These are phyloP conservation scores for Drosophila mojavensis DNA, from an alignment of 1,140 invertebrate genomes.

Conservation along the genomic window DNA sequence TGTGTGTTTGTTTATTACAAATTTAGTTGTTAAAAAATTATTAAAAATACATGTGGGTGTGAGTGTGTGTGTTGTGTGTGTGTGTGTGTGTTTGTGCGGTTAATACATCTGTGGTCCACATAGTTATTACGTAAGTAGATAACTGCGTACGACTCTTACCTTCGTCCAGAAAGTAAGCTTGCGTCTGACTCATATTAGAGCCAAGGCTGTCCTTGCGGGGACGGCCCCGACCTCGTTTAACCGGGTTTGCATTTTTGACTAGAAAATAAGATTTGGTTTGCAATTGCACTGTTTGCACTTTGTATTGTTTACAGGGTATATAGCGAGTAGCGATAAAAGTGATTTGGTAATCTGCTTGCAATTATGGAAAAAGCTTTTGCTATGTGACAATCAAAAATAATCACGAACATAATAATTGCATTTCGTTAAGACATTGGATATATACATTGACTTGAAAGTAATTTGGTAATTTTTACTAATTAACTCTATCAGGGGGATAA, in stretches of 20 bases:
- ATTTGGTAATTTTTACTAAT: slow-evolving; percentile 7
- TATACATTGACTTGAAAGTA: slow-evolving; percentile 28
- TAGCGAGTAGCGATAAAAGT: slow-evolving; percentile 9
- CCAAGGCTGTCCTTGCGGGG: slow-evolving; percentile 85
- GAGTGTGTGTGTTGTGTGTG: slow-evolving; percentile 22
- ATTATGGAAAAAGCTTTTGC: not conserved
- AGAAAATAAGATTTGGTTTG: slow-evolving; percentile 75
- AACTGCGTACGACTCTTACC: slow-evolving; percentile 84
- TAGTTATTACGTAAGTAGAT: slow-evolving; percentile 13
- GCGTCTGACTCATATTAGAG: slow-evolving; percentile 83
- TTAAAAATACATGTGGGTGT: not conserved
- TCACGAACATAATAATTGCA: slow-evolving; percentile 20
- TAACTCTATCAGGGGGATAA: not conserved
- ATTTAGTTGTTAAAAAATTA: slow-evolving; percentile 3
- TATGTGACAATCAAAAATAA: slow-evolving; percentile 27
- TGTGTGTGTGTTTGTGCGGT: slow-evolving; percentile 20
- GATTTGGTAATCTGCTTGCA: slow-evolving; percentile 15
- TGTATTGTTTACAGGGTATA: slow-evolving; percentile 15
- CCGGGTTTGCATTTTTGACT: slow-evolving; percentile 83
- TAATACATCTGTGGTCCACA: slow-evolving; percentile 42
- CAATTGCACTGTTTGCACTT: slow-evolving; percentile 35
- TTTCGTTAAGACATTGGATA: slow-evolving; percentile 6
- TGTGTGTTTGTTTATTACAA: not conserved
- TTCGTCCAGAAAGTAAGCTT: slow-evolving; percentile 86
- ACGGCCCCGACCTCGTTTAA: slow-evolving; percentile 86